Evolutionary conservation across 2,888 invertebrate species (phyloP).

Genomic region (Dasypogon diadema): DNA sequence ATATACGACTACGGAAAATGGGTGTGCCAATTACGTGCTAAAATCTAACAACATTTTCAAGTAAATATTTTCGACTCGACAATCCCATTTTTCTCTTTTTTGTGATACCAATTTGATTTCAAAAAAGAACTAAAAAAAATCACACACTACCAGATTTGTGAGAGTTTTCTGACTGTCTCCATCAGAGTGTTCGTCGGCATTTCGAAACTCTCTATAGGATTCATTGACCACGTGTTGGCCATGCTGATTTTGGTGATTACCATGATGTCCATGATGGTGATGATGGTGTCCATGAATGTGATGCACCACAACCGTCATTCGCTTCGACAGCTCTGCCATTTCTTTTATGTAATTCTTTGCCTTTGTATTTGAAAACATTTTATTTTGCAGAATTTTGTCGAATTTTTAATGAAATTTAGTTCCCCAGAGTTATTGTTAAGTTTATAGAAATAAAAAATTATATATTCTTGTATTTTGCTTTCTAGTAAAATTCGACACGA

Average conservation of each 20-base stretch:
- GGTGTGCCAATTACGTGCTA: conserved; percentile 21
- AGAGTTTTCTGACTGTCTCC: conserved; percentile 58
- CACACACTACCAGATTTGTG: conserved; percentile 69
- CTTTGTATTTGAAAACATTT: conserved; percentile 58
- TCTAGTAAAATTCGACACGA: conserved; percentile 10
- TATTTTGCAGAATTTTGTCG: background rate
- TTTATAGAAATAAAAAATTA: background rate
- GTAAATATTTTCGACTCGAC: conserved; percentile 2
- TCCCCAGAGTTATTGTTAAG: background rate
- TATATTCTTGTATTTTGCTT: background rate
- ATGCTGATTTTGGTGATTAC: conserved; percentile 61
- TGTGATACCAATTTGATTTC: conserved; percentile 27
- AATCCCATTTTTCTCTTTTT: conserved; percentile 17
- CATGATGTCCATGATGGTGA: conserved; percentile 60
- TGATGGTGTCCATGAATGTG: conserved; percentile 63
- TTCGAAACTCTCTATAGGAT: conserved; percentile 69
- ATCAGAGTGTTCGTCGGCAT: conserved; percentile 52
- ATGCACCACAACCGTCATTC: conserved; percentile 64
- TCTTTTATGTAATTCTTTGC: conserved; percentile 66
- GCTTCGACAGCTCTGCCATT: conserved; percentile 65
- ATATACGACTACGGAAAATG: conserved; percentile 1
- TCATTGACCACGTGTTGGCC: conserved; percentile 59
- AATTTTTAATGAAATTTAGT: background rate
- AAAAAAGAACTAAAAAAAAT: conserved; percentile 31
- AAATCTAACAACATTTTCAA: conserved; percentile 1